A percentile compares a stretch with the other conserved stretches of the same genome.
Conservation (phyloP, 2,113 vertebrate species). For the Mobula hypostoma region DNA sequence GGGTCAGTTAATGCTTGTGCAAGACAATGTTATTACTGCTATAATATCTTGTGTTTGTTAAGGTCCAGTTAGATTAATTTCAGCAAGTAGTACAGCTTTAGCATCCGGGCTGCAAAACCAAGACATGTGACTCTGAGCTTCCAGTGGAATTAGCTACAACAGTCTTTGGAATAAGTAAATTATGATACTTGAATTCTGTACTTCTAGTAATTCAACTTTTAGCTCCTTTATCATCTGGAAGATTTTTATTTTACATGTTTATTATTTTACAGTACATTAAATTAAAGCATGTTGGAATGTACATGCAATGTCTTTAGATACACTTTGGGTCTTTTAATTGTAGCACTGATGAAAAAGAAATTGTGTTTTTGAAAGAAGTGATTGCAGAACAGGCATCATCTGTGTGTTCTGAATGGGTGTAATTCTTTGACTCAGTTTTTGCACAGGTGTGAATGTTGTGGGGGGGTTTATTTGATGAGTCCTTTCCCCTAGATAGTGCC, state of each 20-base stretch:
- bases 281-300: slow-evolving; percentile 68
- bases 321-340: slow-evolving; percentile 61
- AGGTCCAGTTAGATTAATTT: slow-evolving; percentile 18
- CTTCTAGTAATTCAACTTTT: slow-evolving; percentile 54
- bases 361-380: slow-evolving; percentile 46
- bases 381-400: slow-evolving; percentile 59
- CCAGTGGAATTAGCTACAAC: slow-evolving; percentile 61
- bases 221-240: slow-evolving; percentile 63
- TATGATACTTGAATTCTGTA: slow-evolving; percentile 76
- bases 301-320: slow-evolving; percentile 55
- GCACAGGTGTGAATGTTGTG: slow-evolving; percentile 77
- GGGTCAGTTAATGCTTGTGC: background rate
- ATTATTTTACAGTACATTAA: slow-evolving; percentile 73
- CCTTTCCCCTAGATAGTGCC: slow-evolving; percentile 70
- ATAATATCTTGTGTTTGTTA: slow-evolving; percentile 17
- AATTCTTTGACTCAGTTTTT: slow-evolving; percentile 53
- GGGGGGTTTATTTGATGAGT: slow-evolving; percentile 65
- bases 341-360: slow-evolving; percentile 57
- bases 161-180: slow-evolving; percentile 71
- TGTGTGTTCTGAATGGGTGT: slow-evolving; percentile 47
- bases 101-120: background rate
- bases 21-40: slow-evolving; percentile 15
- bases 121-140: slow-evolving; percentile 17
- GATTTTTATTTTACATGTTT: slow-evolving; percentile 62
- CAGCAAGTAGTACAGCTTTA: slow-evolving; percentile 10